Conservation (phyloP, 35 echinoderm and acorn worm genomes). For the Heliocidaris erythrogramma region DNA sequence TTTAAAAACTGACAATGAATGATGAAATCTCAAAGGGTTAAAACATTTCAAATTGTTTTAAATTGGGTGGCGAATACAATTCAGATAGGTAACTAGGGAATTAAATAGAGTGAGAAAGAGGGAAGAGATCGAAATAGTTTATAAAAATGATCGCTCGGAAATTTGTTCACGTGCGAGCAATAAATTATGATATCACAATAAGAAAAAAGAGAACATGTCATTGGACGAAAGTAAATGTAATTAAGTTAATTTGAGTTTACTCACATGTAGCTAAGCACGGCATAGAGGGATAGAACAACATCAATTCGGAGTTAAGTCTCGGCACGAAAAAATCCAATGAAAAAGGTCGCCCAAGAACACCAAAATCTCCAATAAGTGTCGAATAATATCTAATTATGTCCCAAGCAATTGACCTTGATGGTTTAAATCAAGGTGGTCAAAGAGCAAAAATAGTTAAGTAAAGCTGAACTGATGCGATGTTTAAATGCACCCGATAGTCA, state of each 20-base stretch:
- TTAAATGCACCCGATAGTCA: background rate
- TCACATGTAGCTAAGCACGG: constrained; percentile 31
- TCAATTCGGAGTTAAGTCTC: background rate
- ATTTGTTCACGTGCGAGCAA: background rate
- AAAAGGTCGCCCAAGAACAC: background rate
- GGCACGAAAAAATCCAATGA: background rate
- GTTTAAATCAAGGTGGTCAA: background rate
- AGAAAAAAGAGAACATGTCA: background rate
- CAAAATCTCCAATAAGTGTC: background rate
- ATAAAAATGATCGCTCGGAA: too few species aligned
- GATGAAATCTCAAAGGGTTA: too few species aligned
- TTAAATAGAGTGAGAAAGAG: too few species aligned
- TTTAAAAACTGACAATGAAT: too few species aligned
- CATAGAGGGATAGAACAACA: constrained; percentile 33
- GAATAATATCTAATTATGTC: constrained; percentile 13
- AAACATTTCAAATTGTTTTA: too few species aligned
- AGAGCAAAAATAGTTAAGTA: background rate
- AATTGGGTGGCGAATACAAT: too few species aligned
- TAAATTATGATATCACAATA: background rate
- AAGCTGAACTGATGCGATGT: background rate
- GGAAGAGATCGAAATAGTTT: too few species aligned
- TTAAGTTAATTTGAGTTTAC: constrained; percentile 15
- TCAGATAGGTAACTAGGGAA: too few species aligned
- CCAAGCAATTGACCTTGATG: background rate
- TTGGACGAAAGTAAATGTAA: background rate